Evolutionary conservation across 2,888 invertebrate genomes (phyloP), one percentile per base, ranked within the genome.

Genomic region (Rhingia rostrata): DNA sequence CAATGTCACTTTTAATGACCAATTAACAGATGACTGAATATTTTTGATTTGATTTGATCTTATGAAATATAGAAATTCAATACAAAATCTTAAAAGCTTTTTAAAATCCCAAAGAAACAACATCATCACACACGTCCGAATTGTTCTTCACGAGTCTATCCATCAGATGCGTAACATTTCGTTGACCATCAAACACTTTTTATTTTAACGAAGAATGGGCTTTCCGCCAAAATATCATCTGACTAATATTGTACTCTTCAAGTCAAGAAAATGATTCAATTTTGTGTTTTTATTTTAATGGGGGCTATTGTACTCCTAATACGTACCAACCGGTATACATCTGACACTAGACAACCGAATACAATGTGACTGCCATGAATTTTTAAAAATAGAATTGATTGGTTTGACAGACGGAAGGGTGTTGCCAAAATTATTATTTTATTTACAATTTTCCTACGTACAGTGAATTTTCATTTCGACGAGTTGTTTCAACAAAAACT

Each of bases 311-410:
- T 41, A 39, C 53, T 6, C 41, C 43, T 33, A 7, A 56, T 4
- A 35, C 45, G 67, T 22, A 22, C 22, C 22, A 22, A 22, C 22
- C 22, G 22, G 22, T 22, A 22, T 22, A 22, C 45, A n/a, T 45
- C 66, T 41, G 33, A 33, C n/a, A 35, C n/a, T 22, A 1, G 7
- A 32, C 41, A 35, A 37, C 10, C 12, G 43, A 45, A 22, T 4
- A 10, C 35, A 6, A 33, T 12, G 35, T 7, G 56, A 35, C 0
- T 2, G 9, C 4, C 9, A n/a, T 37, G 22, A n/a, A 32, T 6
- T 33, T 14, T 4, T 56, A 56, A 56, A 67, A 67, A 67, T 67
- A 67, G 67, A 45, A 12, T 30, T 7, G 47, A 45, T 66, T 66
- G 53, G 41, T 43, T 56, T 43, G 33, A 49, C 69, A 47, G 47